Conservation (phyloP, 1,140 invertebrate genomes). For the Wasmannia auropunctata region DNA sequence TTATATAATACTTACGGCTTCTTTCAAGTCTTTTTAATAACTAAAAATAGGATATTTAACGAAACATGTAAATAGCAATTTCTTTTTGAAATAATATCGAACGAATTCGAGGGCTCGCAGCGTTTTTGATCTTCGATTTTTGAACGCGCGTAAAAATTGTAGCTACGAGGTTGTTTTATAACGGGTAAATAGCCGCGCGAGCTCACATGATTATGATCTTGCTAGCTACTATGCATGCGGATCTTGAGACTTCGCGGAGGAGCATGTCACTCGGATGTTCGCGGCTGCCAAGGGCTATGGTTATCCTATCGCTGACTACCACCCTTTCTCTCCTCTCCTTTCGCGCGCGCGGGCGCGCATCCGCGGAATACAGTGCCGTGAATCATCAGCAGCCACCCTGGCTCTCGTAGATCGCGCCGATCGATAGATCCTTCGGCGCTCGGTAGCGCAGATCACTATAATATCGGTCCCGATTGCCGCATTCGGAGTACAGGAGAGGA, state of each 20-base stretch:
- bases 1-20: not conserved
- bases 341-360: slow-evolving; percentile 45
- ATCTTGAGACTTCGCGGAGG: slow-evolving; percentile 71
- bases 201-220: slow-evolving; percentile 70
- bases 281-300: slow-evolving; percentile 76
- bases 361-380: slow-evolving; percentile 67
- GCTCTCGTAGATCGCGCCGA: slow-evolving; percentile 65
- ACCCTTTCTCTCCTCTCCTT: slow-evolving; percentile 43
- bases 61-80: not conserved
- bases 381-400: slow-evolving; percentile 64
- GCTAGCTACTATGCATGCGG: slow-evolving; percentile 56
- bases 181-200: slow-evolving; percentile 26
- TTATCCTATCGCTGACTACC: slow-evolving; percentile 74
- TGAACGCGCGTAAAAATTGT: not conserved
- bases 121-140: slow-evolving; percentile 4
- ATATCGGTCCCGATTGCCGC: slow-evolving; percentile 59
- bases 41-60: not conserved
- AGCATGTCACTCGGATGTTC: slow-evolving; percentile 76
- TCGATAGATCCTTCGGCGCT: slow-evolving; percentile 66
- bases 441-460: slow-evolving; percentile 72
- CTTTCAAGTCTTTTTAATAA: not conserved
- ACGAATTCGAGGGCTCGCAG: not conserved
- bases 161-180: slow-evolving; percentile 24
- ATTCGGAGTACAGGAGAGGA: slow-evolving; percentile 22
- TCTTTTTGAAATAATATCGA: not conserved